Base-by-base conservation (phyloP, 2,113 vertebrate species). In the Myiagra hebetior region DNA sequence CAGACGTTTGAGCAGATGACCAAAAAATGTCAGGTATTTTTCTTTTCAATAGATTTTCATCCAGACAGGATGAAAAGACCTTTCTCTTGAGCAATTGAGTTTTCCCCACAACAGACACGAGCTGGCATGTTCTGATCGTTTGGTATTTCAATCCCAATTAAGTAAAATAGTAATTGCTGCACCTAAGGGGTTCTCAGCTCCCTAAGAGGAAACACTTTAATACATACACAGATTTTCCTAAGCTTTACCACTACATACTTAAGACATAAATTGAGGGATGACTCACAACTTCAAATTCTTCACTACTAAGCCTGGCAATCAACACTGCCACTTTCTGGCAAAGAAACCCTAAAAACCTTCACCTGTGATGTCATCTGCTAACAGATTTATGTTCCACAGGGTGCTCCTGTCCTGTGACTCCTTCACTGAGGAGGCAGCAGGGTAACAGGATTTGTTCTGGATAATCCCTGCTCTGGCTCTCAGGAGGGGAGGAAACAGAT, bases 131-230 rank as follows among this genome's bases (percentile, higher is more conserved):
- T 89, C 79, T 52, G 65, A 92, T 33, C 4, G 0, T 57, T 87
- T 5, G 3, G 55, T 30, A 76, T 92, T 92, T 79, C 93, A 91
- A 88, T 92, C 76, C n/a, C 77, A 97, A 96, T 96, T 93, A 96
- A 93, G 77, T 55, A 68, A 76, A 94, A 81, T 1, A 92, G 52
- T 80, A 96, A 95, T 87, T 96, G 77, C 91, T 81, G 67, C 81
- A 93, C 83, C 89, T 81, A 86, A 89, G 78, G 89, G 78, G 86
- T 93, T 95, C 82, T 86, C 69, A 68, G 77, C 79, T 96, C 70
- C 86, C 47, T 23, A 57, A 49, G 67, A 94, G 93, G 93, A 86
- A 97, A 72, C 46, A 6, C 35, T 85, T 87, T 10, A 75, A 75
- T 37, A 88, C n/a, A 67, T 39, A 44, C 65, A 79, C 42, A 67